phyloP scores from a whole-genome alignment of 2,797 vertebrate genomes.

The Enteromius paludinosus region DNA sequence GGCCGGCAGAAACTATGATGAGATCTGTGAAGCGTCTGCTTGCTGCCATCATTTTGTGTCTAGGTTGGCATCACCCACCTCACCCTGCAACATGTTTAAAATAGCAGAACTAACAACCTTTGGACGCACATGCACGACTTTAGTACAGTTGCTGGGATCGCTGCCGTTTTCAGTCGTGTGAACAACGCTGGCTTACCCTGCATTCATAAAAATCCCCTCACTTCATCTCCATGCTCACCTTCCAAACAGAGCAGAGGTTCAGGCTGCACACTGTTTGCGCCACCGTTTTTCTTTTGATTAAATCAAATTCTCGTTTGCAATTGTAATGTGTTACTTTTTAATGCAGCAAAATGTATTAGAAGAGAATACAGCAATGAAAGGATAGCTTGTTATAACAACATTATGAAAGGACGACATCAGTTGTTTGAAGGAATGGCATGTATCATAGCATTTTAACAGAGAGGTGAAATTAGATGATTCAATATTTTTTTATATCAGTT shows the following conservation, averaged over 20 bases:
- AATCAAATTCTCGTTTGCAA: conserved; percentile 76
- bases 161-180: conserved; percentile 31
- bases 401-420: neutral
- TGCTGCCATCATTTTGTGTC: conserved; percentile 96
- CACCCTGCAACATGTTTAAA: conserved; percentile 82
- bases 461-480: neutral
- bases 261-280: neutral
- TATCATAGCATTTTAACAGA: neutral
- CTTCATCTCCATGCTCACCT: conserved; percentile 9
- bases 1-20: conserved; percentile 99
- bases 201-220: conserved; percentile 54
- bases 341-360: conserved; percentile 47
- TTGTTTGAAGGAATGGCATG: neutral
- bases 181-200: conserved; percentile 75
- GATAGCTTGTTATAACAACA: neutral
- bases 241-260: neutral
- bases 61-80: conserved; percentile 96
- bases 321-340: conserved; percentile 76
- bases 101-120: conserved; percentile 80
- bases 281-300: conserved; percentile 39
- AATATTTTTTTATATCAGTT: neutral
- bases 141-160: conserved; percentile 87
- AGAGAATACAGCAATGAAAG: neutral
- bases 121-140: conserved; percentile 43
- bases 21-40: conserved; percentile 99